Evolutionary conservation across 2,888 invertebrate species (phyloP), one percentile per base, ranked within the genome.

Genomic region (Dermolepida albohirtum): DNA sequence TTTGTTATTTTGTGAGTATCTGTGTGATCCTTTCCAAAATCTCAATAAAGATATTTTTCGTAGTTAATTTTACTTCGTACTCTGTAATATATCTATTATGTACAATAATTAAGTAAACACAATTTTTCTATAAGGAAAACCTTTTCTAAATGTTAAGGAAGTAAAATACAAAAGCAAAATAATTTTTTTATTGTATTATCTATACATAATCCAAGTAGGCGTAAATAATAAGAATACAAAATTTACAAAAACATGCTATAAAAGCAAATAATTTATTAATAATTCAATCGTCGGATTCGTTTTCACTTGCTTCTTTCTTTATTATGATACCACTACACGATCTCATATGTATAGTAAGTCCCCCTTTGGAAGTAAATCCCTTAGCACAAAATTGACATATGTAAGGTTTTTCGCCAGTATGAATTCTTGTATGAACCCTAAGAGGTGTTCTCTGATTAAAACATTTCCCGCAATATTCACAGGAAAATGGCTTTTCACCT

Each of bases 401-500:
- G 40, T 77, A 76, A 5, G 76, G 76, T 16, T 73, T 72, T 29
- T 76, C 76, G 0, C 76, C 76, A 1, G 74, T 76, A 43, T 76
- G 76, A 8, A 70, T 71, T 34, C 76, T 63, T 16, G 73, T 69
- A 54, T 76, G 76, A 17, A 75, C 70, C 6, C 73, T 70, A 16
- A 76, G 63, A 27, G 73, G 72, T 6, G 73, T 71, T 17, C 72
- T 72, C 34, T 76, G 74, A 41, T 70, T 75, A 65, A 78, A 78
- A 27, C 74, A 70, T 67, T 74, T 76, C 5, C 72, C 71, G 54
- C 78, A 78, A 54, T 74, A 72, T 8, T 72, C 62, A 59, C 78
- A 78, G n/a, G 69, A 70, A 44, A 76, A 77, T 1, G 78, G 78
- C 57, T 75, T 75, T 50, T 78, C 77, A 0, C 78, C 78, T 4